Percentiles rank a stretch among this genome's conserved stretches.
Evolutionary conservation across 2,113 vertebrate genomes (phyloP).

Genomic region (Leucosticte australis): DNA sequence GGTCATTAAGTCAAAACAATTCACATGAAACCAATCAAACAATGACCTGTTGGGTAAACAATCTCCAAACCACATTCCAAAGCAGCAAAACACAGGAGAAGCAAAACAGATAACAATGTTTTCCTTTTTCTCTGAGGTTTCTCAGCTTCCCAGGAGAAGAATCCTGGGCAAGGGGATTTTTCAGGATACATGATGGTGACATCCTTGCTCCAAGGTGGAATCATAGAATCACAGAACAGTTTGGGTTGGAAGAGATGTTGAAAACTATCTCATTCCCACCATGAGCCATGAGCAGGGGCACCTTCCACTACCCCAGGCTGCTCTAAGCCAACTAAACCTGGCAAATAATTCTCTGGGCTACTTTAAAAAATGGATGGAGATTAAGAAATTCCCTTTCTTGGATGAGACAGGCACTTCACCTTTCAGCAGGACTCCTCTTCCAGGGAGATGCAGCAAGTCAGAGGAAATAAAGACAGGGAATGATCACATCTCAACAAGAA

Average conservation of each 20-base stretch:
- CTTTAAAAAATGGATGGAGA: neutral
- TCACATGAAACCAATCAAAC: too few relatives aligned
- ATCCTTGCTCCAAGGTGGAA: neutral
- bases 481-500: neutral
- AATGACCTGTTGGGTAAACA: too few relatives aligned
- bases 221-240: neutral
- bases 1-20: too few relatives aligned
- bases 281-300: neutral
- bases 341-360: neutral
- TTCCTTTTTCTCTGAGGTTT: too few relatives aligned
- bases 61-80: too few relatives aligned
- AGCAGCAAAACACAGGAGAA: too few relatives aligned
- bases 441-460: neutral
- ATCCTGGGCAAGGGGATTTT: too few relatives aligned
- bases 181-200: too few relatives aligned
- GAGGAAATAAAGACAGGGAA: neutral
- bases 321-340: neutral
- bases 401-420: neutral
- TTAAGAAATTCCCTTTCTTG: neutral
- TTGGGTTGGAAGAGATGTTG: neutral
- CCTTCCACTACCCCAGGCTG: neutral
- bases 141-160: too few relatives aligned
- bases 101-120: too few relatives aligned
- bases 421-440: neutral
- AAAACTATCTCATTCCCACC: neutral